Evolutionary conservation across 30 jellyfish, hydroid and myxozoan genomes (phyloP), one percentile per base, ranked within the genome.

Genomic region (Aurelia aurita complex sp. Pacific): DNA sequence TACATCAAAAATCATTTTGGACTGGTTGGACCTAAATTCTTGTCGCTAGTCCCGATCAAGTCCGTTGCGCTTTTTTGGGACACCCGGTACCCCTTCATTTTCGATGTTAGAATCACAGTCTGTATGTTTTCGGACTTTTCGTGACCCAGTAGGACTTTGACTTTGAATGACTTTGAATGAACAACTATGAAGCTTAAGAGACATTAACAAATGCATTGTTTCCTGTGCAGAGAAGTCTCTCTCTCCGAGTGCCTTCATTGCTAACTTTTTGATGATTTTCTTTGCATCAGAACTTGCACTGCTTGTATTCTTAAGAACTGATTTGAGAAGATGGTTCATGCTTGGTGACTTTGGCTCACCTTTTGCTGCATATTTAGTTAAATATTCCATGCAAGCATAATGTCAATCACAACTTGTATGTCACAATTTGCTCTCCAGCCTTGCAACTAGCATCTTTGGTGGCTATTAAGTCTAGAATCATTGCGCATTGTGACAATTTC

Each of bases 361-460:
- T 43, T 69, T 82, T 15, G 82, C 64, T n/a, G 92, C 92, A 82
- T 83, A 83, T 43, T 83, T 83, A 17, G 92, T 73, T n/a, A 73
- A 17, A 55, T 73, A 83, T 61, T 83, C 92, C 12, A 73, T 16
- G 72, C 92, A 83, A 53, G 72, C 85, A 83, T 40, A 91, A 73
- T 83, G 19, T 33, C 69, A 38, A 38, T 38, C 5, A 38, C 50
- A 38, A 38, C 50, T 4, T 50, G 54, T 14, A 81, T 81, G 52
- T 81, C 91, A 52, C 87, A 81, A 64, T 79, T 60, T 13, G 89
- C 89, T 61, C 89, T 73, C 89, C 92, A 73, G 40, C 80, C 81
- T 61, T 71, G 92, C 35, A 83, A 50, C 68, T 51, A 50, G 68
- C 63, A 29, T 32, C 69, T 36, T 79, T 79, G 89, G 67, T 79